These are phyloP conservation scores for Synanthedon myopaeformis DNA, from an alignment of 2,888 invertebrate species.

Conservation along the genomic window DNA sequence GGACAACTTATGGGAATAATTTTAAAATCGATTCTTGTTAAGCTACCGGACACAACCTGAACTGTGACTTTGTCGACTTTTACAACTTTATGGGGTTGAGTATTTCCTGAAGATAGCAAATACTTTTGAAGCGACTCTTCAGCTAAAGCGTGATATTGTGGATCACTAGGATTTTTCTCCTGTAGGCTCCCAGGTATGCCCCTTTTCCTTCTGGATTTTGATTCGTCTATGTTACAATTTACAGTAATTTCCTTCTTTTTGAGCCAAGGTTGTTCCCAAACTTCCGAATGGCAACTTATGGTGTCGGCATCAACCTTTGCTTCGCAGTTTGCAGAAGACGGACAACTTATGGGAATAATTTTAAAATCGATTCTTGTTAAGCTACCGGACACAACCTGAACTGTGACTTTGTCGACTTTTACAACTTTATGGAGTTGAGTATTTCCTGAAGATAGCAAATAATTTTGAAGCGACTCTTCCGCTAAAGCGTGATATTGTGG, in stretches of 20 bases:
- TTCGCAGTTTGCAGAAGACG: not conserved
- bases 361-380: conserved; percentile 29
- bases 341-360: conserved; percentile 44
- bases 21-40: conserved; percentile 45
- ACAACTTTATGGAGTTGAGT: conserved; percentile 14
- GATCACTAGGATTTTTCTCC: conserved; percentile 15
- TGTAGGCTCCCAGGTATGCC: not conserved
- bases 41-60: conserved; percentile 48
- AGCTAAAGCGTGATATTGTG: conserved; percentile 13
- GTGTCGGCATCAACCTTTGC: not conserved
- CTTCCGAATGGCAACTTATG: conserved; percentile 40
- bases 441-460: conserved; percentile 11
- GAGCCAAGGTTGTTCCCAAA: conserved; percentile 73
- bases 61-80: conserved; percentile 20
- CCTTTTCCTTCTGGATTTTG: conserved; percentile 8
- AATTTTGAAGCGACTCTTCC: conserved; percentile 20
- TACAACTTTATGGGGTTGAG: conserved; percentile 6
- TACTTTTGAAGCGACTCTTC: conserved; percentile 21
- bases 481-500: conserved; percentile 19
- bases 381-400: conserved; percentile 52
- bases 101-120: conserved; percentile 6
- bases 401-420: conserved; percentile 31
- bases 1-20: conserved; percentile 1
- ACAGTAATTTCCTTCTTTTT: conserved; percentile 29
- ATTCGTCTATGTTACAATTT: conserved; percentile 8